phyloP scores from a whole-genome alignment of 1,140 invertebrate genomes.

The Eumaeus atala region DNA sequence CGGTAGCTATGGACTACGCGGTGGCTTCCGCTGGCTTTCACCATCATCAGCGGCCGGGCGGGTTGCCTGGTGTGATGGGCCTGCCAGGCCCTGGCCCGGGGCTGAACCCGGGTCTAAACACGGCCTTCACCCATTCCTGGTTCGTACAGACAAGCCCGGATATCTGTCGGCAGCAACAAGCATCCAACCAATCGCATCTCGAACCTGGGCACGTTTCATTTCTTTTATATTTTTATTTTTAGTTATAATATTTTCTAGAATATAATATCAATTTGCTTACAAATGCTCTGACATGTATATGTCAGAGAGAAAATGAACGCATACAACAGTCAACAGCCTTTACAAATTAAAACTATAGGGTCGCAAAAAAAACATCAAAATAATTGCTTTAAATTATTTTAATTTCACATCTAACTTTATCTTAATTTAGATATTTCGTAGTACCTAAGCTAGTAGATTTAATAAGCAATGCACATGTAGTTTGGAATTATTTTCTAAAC shows the following conservation, averaged over 20 bases:
- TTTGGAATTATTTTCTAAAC: too few species aligned
- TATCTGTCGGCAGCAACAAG: constrained; percentile 85
- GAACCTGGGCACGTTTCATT: constrained; percentile 90
- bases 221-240: constrained; percentile 75
- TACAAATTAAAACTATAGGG: too few species aligned
- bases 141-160: constrained; percentile 89
- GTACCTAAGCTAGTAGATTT: too few species aligned
- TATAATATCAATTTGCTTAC: constrained; percentile 15
- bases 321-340: too few species aligned
- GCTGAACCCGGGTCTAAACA: constrained; percentile 66
- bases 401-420: too few species aligned
- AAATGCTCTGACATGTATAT: too few species aligned
- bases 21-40: constrained; percentile 81
- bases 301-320: too few species aligned
- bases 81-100: constrained; percentile 72
- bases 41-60: constrained; percentile 80
- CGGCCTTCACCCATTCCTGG: constrained; percentile 91
- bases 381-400: too few species aligned
- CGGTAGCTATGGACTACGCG: constrained; percentile 91
- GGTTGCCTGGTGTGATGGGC: constrained; percentile 77
- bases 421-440: too few species aligned
- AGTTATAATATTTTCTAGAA: constrained; percentile 38
- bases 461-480: too few species aligned
- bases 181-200: constrained; percentile 85
- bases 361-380: too few species aligned